Base-by-base conservation (phyloP, 2,113 vertebrate species). In the Proterorhinus semilunaris region DNA sequence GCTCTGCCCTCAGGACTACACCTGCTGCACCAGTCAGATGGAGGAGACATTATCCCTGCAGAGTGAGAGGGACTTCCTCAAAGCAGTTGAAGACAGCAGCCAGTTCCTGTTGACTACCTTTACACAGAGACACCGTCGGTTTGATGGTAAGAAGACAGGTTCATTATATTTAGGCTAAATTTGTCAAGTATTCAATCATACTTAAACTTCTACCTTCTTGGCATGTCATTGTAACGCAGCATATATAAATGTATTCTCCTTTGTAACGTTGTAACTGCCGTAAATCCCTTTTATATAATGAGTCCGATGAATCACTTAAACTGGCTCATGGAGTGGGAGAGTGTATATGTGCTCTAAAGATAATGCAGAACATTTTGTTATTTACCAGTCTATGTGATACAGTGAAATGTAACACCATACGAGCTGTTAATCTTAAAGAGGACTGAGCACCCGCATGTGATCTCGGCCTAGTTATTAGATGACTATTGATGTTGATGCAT, bases 21-120 rank as follows among this genome's bases (percentile, higher is more conserved):
- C 94, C 63, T 96, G 95, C 91, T 96, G 95, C 88, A 93, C 95
- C 85, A 95, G 93, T 72, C 88, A 94, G 76, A 94, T 94, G 85
- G 95, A 96, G 85, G 94, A 95, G 75, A 93, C 88, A 1, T 90
- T 96, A 62, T 89, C 90, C 44, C 90, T 90, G 11, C 94, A 95
- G 75, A 93, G 94, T 3, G 92, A 94, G 74, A 84, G 81, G 10
- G 93, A 94, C 76, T 94, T 95, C 86, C 86, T 89, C 52, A 87
- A 89, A 66, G 87, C 95, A 48, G 76, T 95, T 2, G 94, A 94
- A 13, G 93, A 95, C 47, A 92, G 88, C 16, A 94, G 94, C 66
- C 93, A 94, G 80, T 96, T 95, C 75, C 88, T 95, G 52, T 74
- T 92, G 77, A 93, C 94, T 71, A 94, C 93, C 6, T 92, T 96